These are phyloP conservation scores for Slavum lentiscoides DNA, from an alignment of 2,888 invertebrate genomes.

Conservation along the genomic window DNA sequence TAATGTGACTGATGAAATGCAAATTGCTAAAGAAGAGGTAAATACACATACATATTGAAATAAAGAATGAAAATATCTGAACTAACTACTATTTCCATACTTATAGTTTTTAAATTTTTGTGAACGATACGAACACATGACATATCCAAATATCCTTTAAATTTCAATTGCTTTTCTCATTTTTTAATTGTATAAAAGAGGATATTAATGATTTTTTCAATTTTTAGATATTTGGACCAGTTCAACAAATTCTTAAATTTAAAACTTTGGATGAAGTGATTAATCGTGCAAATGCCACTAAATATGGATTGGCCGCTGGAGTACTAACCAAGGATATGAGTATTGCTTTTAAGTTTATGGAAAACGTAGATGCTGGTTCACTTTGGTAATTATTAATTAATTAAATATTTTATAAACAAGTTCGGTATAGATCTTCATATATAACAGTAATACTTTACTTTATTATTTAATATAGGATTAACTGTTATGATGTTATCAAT, in stretches of 20 bases:
- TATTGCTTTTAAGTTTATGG: conserved; percentile 72
- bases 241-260: conserved; percentile 90
- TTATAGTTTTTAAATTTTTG: no score
- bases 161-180: no score
- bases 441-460: neutral
- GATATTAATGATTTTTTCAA: neutral
- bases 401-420: neutral
- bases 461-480: conserved; percentile 65
- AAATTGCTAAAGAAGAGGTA: conserved; percentile 81
- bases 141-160: no score
- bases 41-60: neutral
- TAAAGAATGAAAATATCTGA: no score
- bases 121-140: no score
- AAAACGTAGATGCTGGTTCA: conserved; percentile 77
- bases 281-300: conserved; percentile 82
- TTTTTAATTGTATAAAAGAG: no score
- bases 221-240: conserved; percentile 90
- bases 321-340: conserved; percentile 91
- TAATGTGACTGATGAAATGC: conserved; percentile 81
- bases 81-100: no score
- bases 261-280: conserved; percentile 83
- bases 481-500: conserved; percentile 71
- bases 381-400: conserved; percentile 63
- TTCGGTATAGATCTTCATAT: neutral
- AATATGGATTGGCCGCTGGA: conserved; percentile 92